These are phyloP conservation scores for Cheiracanthium punctorium DNA, from an alignment of 2,888 invertebrate species.

Conservation along the genomic window DNA sequence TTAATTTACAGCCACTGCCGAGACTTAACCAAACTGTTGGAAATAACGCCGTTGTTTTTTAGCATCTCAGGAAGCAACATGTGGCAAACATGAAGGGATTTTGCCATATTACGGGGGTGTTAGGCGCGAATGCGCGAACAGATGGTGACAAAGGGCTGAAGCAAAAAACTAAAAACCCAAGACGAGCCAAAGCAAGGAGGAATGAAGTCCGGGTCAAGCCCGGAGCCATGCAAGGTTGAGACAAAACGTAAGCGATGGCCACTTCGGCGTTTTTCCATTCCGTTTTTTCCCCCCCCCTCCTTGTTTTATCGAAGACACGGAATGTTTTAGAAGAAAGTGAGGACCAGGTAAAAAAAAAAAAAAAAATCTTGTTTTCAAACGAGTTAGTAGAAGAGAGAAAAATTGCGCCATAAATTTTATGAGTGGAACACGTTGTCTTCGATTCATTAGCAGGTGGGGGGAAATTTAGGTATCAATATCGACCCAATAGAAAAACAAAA, in stretches of 20 bases:
- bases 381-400: too few species aligned
- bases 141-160: constrained; percentile 42
- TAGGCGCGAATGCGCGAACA: constrained; percentile 55
- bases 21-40: constrained; percentile 21
- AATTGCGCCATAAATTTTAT: too few species aligned
- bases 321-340: not conserved
- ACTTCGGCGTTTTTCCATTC: not conserved
- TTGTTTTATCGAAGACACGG: not conserved
- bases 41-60: constrained; percentile 45
- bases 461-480: too few species aligned
- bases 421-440: too few species aligned
- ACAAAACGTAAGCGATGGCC: constrained; percentile 1
- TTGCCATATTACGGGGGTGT: constrained; percentile 24
- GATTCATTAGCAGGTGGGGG: too few species aligned
- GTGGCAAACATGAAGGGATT: constrained; percentile 57
- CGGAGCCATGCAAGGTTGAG: constrained; percentile 51
- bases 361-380: too few species aligned
- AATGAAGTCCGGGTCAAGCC: constrained; percentile 60
- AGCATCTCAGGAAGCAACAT: constrained; percentile 57
- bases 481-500: too few species aligned
- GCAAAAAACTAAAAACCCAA: not conserved
- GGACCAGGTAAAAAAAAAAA: too few species aligned
- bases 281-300: not conserved
- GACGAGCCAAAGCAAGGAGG: not conserved
- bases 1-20: constrained; percentile 42